A percentile compares a stretch with the other conserved stretches of the same genome.
These are phyloP conservation scores for Hydraecia micacea DNA, from an alignment of 2,888 invertebrate species.

Conservation along the genomic window DNA sequence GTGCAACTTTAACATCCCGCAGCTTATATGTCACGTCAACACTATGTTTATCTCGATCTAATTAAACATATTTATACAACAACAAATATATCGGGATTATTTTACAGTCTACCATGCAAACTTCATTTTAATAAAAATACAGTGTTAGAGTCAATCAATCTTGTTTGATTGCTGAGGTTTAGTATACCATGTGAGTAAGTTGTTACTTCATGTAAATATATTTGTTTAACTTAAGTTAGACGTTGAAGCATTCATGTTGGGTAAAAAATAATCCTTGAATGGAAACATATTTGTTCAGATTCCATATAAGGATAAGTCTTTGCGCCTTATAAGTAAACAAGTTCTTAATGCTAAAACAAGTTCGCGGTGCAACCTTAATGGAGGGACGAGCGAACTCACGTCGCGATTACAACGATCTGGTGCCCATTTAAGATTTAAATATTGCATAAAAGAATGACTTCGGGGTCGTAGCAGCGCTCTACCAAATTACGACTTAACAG, in stretches of 20 bases:
- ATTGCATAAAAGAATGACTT: conserved; percentile 71
- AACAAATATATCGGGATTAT: conserved; percentile 12
- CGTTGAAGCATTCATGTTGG: conserved; percentile 70
- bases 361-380: conserved; percentile 86
- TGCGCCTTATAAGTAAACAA: conserved; percentile 88
- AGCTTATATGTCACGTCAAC: conserved; percentile 35
- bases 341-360: conserved; percentile 80
- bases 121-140: background rate
- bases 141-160: conserved; percentile 14
- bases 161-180: conserved; percentile 20
- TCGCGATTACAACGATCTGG: conserved; percentile 67
- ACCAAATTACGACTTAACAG: conserved; percentile 52
- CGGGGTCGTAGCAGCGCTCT: conserved; percentile 68
- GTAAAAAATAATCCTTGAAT: conserved; percentile 83
- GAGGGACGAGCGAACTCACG: conserved; percentile 79
- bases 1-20: conserved; percentile 47
- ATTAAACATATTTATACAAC: conserved; percentile 8
- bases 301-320: conserved; percentile 81
- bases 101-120: conserved; percentile 26
- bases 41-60: conserved; percentile 18
- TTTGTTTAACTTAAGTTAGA: conserved; percentile 72
- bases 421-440: conserved; percentile 74
- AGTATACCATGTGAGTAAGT: conserved; percentile 27
- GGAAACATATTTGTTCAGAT: conserved; percentile 81
- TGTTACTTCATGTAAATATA: conserved; percentile 36